Percentiles rank a stretch among this genome's conserved stretches.
These are phyloP conservation scores for Aegotheles bennettii DNA, from an alignment of 2,113 vertebrate species.

Conservation along the genomic window DNA sequence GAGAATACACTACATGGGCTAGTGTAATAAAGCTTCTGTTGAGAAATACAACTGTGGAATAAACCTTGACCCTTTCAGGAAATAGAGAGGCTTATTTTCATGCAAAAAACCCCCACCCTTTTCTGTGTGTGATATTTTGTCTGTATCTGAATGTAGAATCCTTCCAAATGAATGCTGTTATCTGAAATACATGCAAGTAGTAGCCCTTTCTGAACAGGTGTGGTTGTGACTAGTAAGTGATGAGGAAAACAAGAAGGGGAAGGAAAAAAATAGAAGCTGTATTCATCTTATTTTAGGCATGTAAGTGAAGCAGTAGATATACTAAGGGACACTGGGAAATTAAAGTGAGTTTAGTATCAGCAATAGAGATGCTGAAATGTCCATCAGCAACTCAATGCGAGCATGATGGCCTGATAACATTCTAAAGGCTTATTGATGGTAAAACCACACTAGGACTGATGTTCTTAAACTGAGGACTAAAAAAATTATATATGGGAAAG, in stretches of 20 bases:
- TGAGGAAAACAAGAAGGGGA: background rate
- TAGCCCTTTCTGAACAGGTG: background rate
- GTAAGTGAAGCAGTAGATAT: background rate
- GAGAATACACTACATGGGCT: too few species aligned
- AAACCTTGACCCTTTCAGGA: background rate
- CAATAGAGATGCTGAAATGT: conserved; percentile 9
- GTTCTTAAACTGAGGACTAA: background rate
- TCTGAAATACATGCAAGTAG: background rate
- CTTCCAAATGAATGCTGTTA: background rate
- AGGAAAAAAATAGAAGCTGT: background rate
- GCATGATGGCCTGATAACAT: background rate
- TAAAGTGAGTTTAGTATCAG: conserved; percentile 10
- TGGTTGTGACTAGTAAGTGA: background rate
- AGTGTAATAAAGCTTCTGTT: background rate
- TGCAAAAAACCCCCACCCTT: background rate
- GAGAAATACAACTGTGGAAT: background rate
- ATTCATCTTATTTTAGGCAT: background rate
- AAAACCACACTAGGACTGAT: background rate
- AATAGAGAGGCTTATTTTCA: background rate
- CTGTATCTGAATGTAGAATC: background rate
- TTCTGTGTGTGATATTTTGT: background rate
- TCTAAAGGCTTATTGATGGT: background rate
- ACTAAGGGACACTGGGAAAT: background rate
- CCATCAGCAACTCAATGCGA: background rate
- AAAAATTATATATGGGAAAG: background rate